phyloP scores from a whole-genome alignment of 2,797 vertebrate species.

The Sebastes umbrosus region DNA sequence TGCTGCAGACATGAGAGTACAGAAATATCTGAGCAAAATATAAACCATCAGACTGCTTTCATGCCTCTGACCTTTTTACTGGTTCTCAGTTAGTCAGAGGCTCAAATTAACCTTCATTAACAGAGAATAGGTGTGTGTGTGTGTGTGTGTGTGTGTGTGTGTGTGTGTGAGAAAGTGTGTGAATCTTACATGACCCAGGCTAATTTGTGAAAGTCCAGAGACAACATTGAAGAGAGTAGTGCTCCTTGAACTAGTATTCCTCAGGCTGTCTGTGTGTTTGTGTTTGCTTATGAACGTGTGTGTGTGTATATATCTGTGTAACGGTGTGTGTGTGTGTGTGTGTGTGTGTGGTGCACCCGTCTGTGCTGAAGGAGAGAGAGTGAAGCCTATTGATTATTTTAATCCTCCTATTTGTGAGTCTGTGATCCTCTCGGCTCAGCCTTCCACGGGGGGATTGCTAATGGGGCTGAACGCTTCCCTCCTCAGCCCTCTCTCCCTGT shows the following conservation, averaged over 20 bases:
- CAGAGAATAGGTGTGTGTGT: slow-evolving; percentile 7
- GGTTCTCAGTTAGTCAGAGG: slow-evolving; percentile 59
- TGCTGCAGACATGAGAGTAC: background rate
- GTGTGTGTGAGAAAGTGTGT: slow-evolving; percentile 9
- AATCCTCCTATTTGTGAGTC: slow-evolving; percentile 84
- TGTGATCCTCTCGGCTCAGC: slow-evolving; percentile 79
- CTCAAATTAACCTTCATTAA: slow-evolving; percentile 73
- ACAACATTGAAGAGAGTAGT: slow-evolving; percentile 55
- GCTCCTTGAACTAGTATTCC: slow-evolving; percentile 64
- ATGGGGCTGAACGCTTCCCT: slow-evolving; percentile 78
- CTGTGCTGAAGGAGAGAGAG: slow-evolving; percentile 63
- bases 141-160: slow-evolving; percentile 25
- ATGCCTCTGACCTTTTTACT: slow-evolving; percentile 68
- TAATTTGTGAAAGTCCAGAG: slow-evolving; percentile 62
- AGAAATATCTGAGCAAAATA: slow-evolving; percentile 33
- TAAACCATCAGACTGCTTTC: slow-evolving; percentile 27
- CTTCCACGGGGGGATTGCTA: slow-evolving; percentile 79
- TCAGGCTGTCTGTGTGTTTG: slow-evolving; percentile 56
- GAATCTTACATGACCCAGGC: slow-evolving; percentile 40
- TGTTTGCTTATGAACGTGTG: slow-evolving; percentile 53
- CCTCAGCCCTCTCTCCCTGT: slow-evolving; percentile 76
- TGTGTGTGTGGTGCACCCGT: slow-evolving; percentile 31
- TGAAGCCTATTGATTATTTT: slow-evolving; percentile 85
- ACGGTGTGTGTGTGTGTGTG: slow-evolving; percentile 12
- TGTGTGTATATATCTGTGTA: background rate